These are phyloP conservation scores for Coenonympha glycerion DNA, from an alignment of 2,888 invertebrate genomes.

Conservation along the genomic window DNA sequence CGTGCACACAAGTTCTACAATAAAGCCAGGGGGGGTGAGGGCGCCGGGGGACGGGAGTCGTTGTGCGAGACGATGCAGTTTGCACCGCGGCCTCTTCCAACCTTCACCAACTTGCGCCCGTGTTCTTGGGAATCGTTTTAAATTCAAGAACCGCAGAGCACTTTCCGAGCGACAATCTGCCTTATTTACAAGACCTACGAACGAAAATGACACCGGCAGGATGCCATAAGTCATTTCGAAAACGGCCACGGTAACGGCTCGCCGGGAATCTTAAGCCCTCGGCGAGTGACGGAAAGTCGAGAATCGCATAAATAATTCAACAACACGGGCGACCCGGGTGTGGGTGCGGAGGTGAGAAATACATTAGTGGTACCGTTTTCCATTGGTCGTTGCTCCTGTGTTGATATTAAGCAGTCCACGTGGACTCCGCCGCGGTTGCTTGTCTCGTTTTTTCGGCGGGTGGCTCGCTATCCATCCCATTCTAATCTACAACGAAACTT, in stretches of 20 bases:
- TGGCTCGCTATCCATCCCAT: slow-evolving; percentile 68
- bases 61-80: slow-evolving; percentile 74
- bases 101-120: slow-evolving; percentile 74
- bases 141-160: slow-evolving; percentile 72
- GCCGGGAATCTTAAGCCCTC: slow-evolving; percentile 55
- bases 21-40: slow-evolving; percentile 43
- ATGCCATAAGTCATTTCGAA: slow-evolving; percentile 59
- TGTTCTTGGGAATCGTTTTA: slow-evolving; percentile 76
- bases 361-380: slow-evolving; percentile 77
- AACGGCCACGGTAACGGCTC: slow-evolving; percentile 40
- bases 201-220: slow-evolving; percentile 44
- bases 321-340: slow-evolving; percentile 65
- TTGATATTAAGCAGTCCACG: slow-evolving; percentile 76
- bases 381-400: slow-evolving; percentile 76
- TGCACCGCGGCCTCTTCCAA: slow-evolving; percentile 74
- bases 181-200: slow-evolving; percentile 44
- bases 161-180: slow-evolving; percentile 49
- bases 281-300: slow-evolving; percentile 46
- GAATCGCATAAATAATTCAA: slow-evolving; percentile 53
- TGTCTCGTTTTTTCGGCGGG: slow-evolving; percentile 72
- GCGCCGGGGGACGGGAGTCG: slow-evolving; percentile 43
- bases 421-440: slow-evolving; percentile 69
- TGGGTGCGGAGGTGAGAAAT: slow-evolving; percentile 77
- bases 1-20: slow-evolving; percentile 46
- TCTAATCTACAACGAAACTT: slow-evolving; percentile 76